A percentile compares a stretch with the other conserved stretches of the same genome.
Evolutionary conservation across 2,797 vertebrate species (phyloP).

Genomic region (Garrulus glandarius): DNA sequence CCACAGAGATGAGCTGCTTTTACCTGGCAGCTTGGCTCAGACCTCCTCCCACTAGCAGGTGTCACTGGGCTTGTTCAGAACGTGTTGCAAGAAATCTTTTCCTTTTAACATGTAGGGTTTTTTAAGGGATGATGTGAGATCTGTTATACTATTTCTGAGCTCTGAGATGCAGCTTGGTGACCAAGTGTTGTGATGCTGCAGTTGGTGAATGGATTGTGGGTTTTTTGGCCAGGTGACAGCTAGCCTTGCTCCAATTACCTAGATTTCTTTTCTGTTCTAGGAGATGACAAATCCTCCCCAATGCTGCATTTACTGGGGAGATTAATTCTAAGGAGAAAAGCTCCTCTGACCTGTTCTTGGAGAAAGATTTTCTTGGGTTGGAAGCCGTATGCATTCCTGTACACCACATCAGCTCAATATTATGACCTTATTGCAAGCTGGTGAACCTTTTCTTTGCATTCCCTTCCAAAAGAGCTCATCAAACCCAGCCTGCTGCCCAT

Average conservation of each 20-base stretch:
- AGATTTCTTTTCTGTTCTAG: not conserved
- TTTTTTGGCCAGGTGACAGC: not conserved
- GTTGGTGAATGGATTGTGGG: not conserved
- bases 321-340: not conserved
- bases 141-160: not conserved
- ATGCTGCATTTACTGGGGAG: not conserved
- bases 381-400: not conserved
- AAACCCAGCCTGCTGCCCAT: not conserved
- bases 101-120: not conserved
- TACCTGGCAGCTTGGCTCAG: not conserved
- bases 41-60: not conserved
- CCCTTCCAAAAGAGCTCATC: not conserved
- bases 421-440: not conserved
- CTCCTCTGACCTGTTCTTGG: not conserved
- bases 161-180: not conserved
- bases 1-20: not conserved
- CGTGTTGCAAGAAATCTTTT: not conserved
- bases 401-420: not conserved
- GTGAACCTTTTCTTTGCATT: not conserved
- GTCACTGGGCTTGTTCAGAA: not conserved
- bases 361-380: not conserved
- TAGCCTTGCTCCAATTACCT: not conserved
- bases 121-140: not conserved
- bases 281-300: not conserved
- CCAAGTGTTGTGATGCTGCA: not conserved